Evolutionary conservation across 2,113 vertebrate species (phyloP).

Genomic region (Nothobranchius kuhntae): DNA sequence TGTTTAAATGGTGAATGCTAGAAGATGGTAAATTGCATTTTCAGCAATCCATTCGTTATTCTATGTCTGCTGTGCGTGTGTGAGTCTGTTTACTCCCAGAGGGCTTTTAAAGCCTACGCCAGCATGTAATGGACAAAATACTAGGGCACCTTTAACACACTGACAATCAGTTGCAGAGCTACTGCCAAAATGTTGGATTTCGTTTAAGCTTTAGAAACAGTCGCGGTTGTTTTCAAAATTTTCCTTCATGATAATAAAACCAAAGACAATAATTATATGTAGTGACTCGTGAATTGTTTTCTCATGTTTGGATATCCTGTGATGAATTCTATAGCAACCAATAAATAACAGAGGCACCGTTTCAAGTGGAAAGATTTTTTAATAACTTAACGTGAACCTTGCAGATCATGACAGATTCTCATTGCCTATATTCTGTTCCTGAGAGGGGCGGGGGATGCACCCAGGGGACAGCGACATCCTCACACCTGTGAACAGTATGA

Average conservation of each 20-base stretch:
- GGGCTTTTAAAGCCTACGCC: not conserved
- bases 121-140: not conserved
- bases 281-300: constrained; percentile 7
- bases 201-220: not conserved
- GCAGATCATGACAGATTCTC: constrained; percentile 44
- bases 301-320: not conserved
- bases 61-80: not conserved
- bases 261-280: not conserved
- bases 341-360: constrained; percentile 5
- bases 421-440: constrained; percentile 30
- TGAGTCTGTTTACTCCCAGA: not conserved
- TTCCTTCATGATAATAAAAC: not conserved
- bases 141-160: not conserved
- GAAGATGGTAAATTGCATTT: constrained; percentile 2
- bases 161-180: constrained; percentile 1
- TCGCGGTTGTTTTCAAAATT: not conserved
- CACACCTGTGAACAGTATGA: constrained; percentile 60
- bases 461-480: constrained; percentile 44
- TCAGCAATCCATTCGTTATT: constrained; percentile 7
- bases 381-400: constrained; percentile 28
- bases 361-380: constrained; percentile 35
- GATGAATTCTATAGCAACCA: constrained; percentile 6
- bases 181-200: not conserved
- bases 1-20: constrained; percentile 3
- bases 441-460: constrained; percentile 16